Evolutionary conservation across 2,113 vertebrate genomes (phyloP).

Genomic region (Ceyx cyanopectus): DNA sequence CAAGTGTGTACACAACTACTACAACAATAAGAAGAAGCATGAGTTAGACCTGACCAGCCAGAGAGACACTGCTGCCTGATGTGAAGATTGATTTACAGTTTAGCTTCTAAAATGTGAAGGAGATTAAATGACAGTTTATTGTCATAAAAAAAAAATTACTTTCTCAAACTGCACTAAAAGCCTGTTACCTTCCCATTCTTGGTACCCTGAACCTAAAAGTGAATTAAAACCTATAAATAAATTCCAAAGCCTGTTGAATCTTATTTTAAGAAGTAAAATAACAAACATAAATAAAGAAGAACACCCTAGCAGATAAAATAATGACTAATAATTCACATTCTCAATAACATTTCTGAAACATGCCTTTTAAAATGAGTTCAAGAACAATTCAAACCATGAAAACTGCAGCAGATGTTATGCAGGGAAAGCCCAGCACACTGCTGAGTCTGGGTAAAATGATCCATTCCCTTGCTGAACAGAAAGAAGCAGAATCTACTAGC

Average conservation of each 20-base stretch:
- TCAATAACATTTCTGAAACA: constrained; percentile 12
- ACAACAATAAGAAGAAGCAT: background rate
- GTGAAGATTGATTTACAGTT: background rate
- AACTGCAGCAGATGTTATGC: constrained; percentile 29
- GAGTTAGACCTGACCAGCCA: background rate
- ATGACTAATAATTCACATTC: background rate
- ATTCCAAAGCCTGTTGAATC: background rate
- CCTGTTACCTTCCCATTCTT: background rate
- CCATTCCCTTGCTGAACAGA: background rate
- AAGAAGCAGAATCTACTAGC: background rate
- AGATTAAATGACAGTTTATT: constrained; percentile 27
- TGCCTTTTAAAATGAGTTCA: constrained; percentile 28
- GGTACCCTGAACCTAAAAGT: background rate
- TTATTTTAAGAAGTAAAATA: background rate
- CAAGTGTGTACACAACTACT: background rate
- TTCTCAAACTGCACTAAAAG: background rate
- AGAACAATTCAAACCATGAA: constrained; percentile 4
- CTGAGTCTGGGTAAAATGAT: background rate
- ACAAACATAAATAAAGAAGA: background rate
- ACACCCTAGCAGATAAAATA: background rate
- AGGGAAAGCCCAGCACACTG: background rate
- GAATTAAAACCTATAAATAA: constrained; percentile 13
- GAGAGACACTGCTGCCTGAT: background rate
- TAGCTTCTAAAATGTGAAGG: background rate
- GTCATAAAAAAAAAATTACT: background rate